Percentiles rank a stretch among this genome's conserved stretches.
Conservation (phyloP, 2,888 invertebrate genomes). For the Noctua comes region DNA sequence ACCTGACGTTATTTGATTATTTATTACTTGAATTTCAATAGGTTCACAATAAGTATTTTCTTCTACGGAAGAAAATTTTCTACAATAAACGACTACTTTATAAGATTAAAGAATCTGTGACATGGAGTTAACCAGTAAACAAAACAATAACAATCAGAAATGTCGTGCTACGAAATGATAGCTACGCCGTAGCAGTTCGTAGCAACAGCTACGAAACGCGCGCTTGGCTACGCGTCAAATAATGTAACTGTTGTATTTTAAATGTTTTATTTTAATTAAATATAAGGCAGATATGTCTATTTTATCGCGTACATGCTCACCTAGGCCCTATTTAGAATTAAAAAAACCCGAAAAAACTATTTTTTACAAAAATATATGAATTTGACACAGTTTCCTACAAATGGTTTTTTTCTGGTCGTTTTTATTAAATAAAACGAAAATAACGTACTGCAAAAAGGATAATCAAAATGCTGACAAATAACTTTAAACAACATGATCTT, state of each 20-base stretch:
- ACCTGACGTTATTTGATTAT: background rate
- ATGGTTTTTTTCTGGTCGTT: no score
- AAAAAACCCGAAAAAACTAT: no score
- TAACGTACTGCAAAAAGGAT: no score
- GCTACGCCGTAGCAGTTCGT: constrained; percentile 21
- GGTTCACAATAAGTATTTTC: background rate
- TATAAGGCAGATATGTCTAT: background rate
- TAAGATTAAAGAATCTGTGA: background rate
- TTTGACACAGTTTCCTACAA: background rate
- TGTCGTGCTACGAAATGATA: constrained; percentile 1
- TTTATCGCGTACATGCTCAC: background rate
- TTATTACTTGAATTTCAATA: background rate
- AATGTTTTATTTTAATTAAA: background rate
- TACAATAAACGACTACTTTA: background rate
- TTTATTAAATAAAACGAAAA: no score
- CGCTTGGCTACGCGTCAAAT: background rate
- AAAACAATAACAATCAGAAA: constrained; percentile 1
- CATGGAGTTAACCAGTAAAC: no score
- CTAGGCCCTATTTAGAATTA: no score
- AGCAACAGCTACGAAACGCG: background rate
- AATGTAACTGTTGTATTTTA: background rate
- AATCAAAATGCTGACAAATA: no score
- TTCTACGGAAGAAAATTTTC: background rate
- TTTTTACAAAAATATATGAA: no score
- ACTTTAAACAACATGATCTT: no score